Evolutionary conservation across 2,888 invertebrate genomes (phyloP), one percentile per base, ranked within the genome.

Genomic region (Matsumyia berberina): DNA sequence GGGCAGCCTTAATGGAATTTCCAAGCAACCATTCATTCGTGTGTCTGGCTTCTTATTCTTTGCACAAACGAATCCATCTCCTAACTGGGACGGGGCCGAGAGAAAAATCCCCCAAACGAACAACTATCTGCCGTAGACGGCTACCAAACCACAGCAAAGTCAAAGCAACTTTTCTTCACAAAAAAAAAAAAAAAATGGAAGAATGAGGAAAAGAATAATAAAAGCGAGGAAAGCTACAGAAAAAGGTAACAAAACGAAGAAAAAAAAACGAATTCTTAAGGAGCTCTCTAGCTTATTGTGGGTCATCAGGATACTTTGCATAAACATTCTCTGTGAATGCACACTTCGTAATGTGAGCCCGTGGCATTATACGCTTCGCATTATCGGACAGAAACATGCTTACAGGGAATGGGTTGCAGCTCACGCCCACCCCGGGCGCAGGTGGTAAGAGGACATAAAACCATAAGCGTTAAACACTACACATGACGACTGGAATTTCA

Each of bases 271-370:
- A 70, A 72, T 77, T 73, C 66, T 60, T 69, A 60, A 82, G 70
- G 72, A 82, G 64, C 82, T 82, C 72, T 72, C 29, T 62, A 37
- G 78, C 83, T 83, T 78, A 78, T 83, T 83, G 72, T 69, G 55
- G 83, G 78, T 74, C 83, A 85, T 79, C 73, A 64, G 83, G 78
- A 79, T 79, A 57, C 73, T 85, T 66, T 74, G 64, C 69, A 85
- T 79, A 73, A 85, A 74, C 69, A 74, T 69, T 37, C 49, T 51
- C 15, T 69, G n/a, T 35, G 77, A 62, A 77, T 77, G 77, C 77
- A 77, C 67, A 69, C 69, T 77, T 69, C 53, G 42, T 37, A 60
- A 57, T 77, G 58, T 51, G 49, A 77, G 51, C 76, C 62, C 12
- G 44, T 31, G 44, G 33, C 67, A 60, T 62, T 58, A 66, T 76